Conservation (phyloP, 2,113 vertebrate genomes). For the Coregonus clupeaformis region DNA sequence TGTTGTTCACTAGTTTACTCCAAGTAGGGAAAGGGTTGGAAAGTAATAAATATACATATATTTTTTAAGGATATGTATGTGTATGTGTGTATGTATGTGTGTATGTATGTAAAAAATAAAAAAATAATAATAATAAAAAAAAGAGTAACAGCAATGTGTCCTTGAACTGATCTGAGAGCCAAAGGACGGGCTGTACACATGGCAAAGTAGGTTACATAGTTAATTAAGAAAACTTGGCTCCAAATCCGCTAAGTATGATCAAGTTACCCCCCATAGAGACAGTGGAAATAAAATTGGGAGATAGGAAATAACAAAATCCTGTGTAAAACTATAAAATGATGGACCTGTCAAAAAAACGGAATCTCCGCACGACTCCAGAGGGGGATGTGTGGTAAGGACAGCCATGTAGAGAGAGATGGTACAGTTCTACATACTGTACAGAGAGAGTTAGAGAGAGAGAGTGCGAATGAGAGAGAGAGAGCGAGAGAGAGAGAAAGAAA, state of each 20-base stretch:
- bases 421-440: background rate
- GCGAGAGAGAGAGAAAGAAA: too few relatives aligned
- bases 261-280: slow-evolving; percentile 33
- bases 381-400: background rate
- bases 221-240: slow-evolving; percentile 56
- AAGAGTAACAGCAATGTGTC: background rate
- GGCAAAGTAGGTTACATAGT: slow-evolving; percentile 30
- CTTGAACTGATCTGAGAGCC: slow-evolving; percentile 15
- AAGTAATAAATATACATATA: too few relatives aligned
- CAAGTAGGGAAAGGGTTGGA: too few relatives aligned
- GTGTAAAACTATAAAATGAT: slow-evolving; percentile 39
- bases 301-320: slow-evolving; percentile 53
- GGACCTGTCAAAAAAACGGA: slow-evolving; percentile 39
- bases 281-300: slow-evolving; percentile 29
- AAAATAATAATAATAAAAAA: too few relatives aligned
- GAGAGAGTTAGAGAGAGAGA: background rate
- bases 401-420: background rate
- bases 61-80: too few relatives aligned
- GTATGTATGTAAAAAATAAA: too few relatives aligned
- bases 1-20: too few relatives aligned
- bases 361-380: slow-evolving; percentile 9
- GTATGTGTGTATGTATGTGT: too few relatives aligned
- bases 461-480: too few relatives aligned
- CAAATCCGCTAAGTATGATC: slow-evolving; percentile 49
- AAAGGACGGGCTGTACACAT: slow-evolving; percentile 22